A percentile compares a stretch with the other conserved stretches of the same genome.
Evolutionary conservation across 64 coral and sea anemone species (phyloP).

Genomic region (Actinia equina): DNA sequence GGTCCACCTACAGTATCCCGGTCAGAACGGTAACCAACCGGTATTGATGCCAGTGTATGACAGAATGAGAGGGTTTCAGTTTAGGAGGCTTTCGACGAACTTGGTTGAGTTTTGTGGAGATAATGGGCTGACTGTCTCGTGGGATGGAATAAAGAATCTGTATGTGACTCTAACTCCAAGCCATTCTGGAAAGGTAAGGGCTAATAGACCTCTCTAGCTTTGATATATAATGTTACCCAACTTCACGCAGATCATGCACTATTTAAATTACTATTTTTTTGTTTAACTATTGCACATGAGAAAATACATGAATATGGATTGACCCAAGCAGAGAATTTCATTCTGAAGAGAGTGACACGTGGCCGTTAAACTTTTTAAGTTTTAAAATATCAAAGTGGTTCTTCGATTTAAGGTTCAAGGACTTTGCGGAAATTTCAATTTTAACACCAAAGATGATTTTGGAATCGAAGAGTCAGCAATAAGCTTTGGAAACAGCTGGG

Average conservation of each 20-base stretch:
- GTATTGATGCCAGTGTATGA: conserved; percentile 53
- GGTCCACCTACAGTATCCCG: conserved; percentile 39
- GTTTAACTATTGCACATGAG: no score
- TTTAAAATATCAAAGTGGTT: no score
- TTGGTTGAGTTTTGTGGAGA: conserved; percentile 52
- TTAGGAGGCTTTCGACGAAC: conserved; percentile 46
- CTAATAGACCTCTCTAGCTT: no score
- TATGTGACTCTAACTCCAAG: conserved; percentile 48
- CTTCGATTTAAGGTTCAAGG: conserved; percentile 33
- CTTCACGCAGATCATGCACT: no score
- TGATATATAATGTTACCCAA: no score
- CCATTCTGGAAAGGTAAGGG: conserved; percentile 30
- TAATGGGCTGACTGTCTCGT: conserved; percentile 36
- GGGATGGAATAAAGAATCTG: conserved; percentile 61
- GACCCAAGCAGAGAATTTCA: no score
- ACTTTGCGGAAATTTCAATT: conserved; percentile 71
- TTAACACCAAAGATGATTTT: conserved; percentile 72
- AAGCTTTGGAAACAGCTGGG: conserved; percentile 63
- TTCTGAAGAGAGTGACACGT: no score
- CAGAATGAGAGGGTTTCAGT: conserved; percentile 35
- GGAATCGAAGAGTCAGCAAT: conserved; percentile 55
- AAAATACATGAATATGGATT: no score
- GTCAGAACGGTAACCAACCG: conserved; percentile 29
- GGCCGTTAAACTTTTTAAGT: no score
- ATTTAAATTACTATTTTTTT: no score